phyloP scores from a whole-genome alignment of 2,888 invertebrate genomes.

The Pterostichus niger region DNA sequence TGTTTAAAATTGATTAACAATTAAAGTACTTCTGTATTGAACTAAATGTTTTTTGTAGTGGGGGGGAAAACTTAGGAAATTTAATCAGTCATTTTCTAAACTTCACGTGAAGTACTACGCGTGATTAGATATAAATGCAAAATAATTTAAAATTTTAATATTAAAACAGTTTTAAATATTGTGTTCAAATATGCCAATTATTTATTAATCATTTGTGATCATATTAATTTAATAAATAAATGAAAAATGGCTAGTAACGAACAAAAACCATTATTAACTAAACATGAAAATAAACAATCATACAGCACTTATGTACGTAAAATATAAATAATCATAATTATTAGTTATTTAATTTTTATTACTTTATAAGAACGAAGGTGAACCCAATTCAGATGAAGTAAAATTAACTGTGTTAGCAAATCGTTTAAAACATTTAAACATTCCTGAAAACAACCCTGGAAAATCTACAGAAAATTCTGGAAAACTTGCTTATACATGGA shows the following conservation, averaged over 20 bases:
- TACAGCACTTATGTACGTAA: conserved; percentile 45
- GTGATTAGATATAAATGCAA: not conserved
- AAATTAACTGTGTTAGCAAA: conserved; percentile 42
- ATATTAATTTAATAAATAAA: not conserved
- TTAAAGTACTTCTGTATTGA: conserved; percentile 30
- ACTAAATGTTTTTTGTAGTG: not conserved
- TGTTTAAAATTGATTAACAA: not conserved
- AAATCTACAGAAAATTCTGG: conserved; percentile 36
- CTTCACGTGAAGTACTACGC: not conserved
- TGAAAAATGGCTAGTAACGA: conserved; percentile 51
- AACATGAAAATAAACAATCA: conserved; percentile 29
- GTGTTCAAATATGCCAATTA: conserved; percentile 16
- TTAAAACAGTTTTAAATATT: not conserved
- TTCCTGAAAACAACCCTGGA: not conserved
- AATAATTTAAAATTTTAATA: too few relatives aligned
- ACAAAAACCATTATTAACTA: conserved; percentile 43
- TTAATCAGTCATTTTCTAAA: conserved; percentile 15
- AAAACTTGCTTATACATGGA: conserved; percentile 87
- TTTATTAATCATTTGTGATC: conserved; percentile 11
- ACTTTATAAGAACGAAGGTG: conserved; percentile 27
- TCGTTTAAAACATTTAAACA: conserved; percentile 42
- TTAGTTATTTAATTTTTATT: not conserved
- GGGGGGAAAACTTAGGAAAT: conserved; percentile 37
- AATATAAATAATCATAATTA: not conserved
- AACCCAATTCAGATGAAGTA: conserved; percentile 38